Evolutionary conservation across 2,888 invertebrate genomes (phyloP), one percentile per base, ranked within the genome.

Genomic region (Euclidia mi): DNA sequence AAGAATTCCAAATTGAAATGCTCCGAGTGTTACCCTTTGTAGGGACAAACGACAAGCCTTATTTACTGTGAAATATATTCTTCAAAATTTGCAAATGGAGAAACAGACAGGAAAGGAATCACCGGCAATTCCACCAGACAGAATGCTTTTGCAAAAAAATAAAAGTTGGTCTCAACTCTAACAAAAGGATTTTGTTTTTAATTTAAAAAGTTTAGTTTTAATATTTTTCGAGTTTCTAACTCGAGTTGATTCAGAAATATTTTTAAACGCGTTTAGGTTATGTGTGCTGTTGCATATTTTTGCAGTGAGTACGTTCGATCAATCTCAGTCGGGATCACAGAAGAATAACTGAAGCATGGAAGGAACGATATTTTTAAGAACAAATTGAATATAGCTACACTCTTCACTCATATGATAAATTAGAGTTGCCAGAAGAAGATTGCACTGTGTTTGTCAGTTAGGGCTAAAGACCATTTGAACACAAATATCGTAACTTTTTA

Each of bases 171-270:
- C 61, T 59, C 42, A 61, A 78, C 66, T 66, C 52, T 45, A 56
- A 75, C 68, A 73, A 71, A 68, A 73, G 74, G 79, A 79, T 75
- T 76, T 63, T 32, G 46, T 77, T 77, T 77, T 78, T 78, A 71
- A 79, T 74, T 78, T 71, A 68, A 74, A 79, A 79, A 77, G 75
- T 81, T 77, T 61, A 59, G 52, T 60, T 43, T 69, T 64, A 75
- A 71, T 64, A 67, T 63, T 72, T 70, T 61, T 63, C 38, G 29
- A 59, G 51, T 63, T 60, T 72, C 64, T 63, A 56, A 57, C 56
- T 65, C 32, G 44, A 56, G 51, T 67, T 71, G 63, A 62, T 65
- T 63, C 45, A 41, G 37, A 52, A 67, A 66, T 58, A 53, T 45
- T 37, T 64, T 71, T 53, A 62, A 74, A 56, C 47, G 48, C 38